Base-by-base conservation (phyloP, 1,140 invertebrate species). In the Frieseomelitta varia region DNA sequence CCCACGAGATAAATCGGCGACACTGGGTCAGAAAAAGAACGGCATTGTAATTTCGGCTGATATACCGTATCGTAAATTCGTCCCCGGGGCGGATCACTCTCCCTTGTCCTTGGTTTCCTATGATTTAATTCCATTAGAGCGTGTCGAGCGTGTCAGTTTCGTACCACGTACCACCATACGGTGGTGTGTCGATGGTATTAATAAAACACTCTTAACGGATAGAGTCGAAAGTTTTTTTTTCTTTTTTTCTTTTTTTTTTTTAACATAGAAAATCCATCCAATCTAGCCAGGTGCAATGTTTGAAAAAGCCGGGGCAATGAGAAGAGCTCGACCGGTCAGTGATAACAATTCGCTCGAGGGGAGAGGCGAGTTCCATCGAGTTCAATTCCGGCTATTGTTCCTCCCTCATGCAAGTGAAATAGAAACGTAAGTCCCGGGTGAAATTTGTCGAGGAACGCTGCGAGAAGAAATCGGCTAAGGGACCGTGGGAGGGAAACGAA, bases 401-500 rank as follows among this genome's bases (percentile, higher is more conserved):
- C 55, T 17, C 34, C 24, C 47, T 81, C 67, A 51, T 72, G 69
- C 68, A 58, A 74, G 79, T 58, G 79, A 80, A 80, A 72, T 80
- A 47, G 68, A 39, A 72, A 58, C 53, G 78, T 47, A 71, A 79
- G 78, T 39, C 53, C 8, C 58, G 24, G 24, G n/a, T 58, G 67
- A 71, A 71, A 71, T 19, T 80, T 72, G 12, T 6, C 15, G 15
- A 12, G 0, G 3, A 1, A 17, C 58, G 30, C 3, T 12, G 11
- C 2, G 0, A 8, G 19, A 19, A 15, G 2, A 51, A 34, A n/a
- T 17, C 6, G 39, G 39, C 39, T 4, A 39, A 39, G 39, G 39
- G 39, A 39, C 39, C 39, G 39, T 0, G 39, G 39, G 8, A 8
- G 39, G 39, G 8, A 47, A 47, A 47, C 39, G 39, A 47, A 47